phyloP scores from a whole-genome alignment of 92 coral and sea anemone genomes.

The Umimayanthus kanabou region DNA sequence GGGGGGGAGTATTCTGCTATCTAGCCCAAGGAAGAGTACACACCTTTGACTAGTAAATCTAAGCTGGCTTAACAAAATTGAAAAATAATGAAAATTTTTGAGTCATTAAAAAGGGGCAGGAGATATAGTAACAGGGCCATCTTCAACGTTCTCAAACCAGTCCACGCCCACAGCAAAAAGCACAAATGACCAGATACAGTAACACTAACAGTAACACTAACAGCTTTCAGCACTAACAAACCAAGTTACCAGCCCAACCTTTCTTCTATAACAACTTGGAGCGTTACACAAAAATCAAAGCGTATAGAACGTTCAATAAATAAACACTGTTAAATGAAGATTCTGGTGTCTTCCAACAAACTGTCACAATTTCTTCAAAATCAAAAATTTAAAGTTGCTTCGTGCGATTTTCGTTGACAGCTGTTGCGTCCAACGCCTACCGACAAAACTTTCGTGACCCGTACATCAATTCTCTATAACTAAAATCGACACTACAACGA shows the following conservation, averaged over 20 bases:
- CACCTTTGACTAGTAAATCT: too few relatives aligned
- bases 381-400: background rate
- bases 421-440: background rate
- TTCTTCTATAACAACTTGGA: background rate
- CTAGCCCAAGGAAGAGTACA: too few relatives aligned
- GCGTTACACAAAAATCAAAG: background rate
- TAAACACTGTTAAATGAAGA: background rate
- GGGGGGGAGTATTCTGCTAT: too few relatives aligned
- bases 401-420: conserved; percentile 22
- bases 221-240: conserved; percentile 3
- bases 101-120: too few relatives aligned
- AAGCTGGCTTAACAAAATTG: too few relatives aligned
- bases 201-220: too few relatives aligned
- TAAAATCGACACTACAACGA: background rate
- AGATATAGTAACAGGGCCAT: background rate
- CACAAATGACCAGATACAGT: background rate
- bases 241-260: background rate
- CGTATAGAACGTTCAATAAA: background rate
- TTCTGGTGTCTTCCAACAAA: background rate
- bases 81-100: too few relatives aligned
- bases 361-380: background rate
- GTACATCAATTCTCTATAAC: background rate
- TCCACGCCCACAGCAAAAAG: conserved; percentile 3
- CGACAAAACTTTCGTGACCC: background rate
- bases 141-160: background rate